Base-by-base conservation (phyloP, 2,113 vertebrate species). In the Salminus brasiliensis region DNA sequence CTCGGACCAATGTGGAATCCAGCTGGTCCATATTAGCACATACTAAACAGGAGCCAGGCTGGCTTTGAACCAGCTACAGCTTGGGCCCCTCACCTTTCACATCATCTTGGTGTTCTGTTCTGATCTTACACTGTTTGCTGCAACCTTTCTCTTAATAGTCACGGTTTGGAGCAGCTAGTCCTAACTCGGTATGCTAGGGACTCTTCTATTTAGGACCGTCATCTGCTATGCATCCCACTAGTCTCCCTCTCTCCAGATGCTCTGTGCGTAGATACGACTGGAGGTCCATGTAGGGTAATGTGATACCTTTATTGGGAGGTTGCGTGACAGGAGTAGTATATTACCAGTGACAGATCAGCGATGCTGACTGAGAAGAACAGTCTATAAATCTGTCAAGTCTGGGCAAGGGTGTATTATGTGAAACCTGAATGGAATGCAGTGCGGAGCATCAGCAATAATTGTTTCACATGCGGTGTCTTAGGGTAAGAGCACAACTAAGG, bases 1-100 rank as follows among this genome's bases (percentile, higher is more conserved):
- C 78, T 76, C 83, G 78, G 83, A 82, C 86, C 79, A 84, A 86
- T 88, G 81, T 86, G 87, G 68, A 0, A 29, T 86, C 87, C 92
- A 93, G 91, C 90, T 93, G 92, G 90, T 92, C 86, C 78, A 86
- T 89, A 92, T 93, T 93, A 93, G 83, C 88, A 88, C 85, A 84
- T 91, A 83, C 84, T 87, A 76, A 88, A 80, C 21, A 70, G 77
- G 21, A 84, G 84, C 88, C 85, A 83, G 75, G 75, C 69, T 74
- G 78, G 80, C 47, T 80, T 83, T 74, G 70, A 62, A 53, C 73
- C 60, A 73, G 80, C 78, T 80, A 63, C 60, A 85, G 79, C 80
- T 53, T 39, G 27, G 70, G 69, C 70, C 55, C 49, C 69, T 65
- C 47, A 57, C 30, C 66, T 52, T 74, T 60, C 63, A 59, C 39